Percentiles rank a stretch among this genome's conserved stretches.
Evolutionary conservation across 2,888 invertebrate genomes (phyloP).

Genomic region (Cephus runcator): DNA sequence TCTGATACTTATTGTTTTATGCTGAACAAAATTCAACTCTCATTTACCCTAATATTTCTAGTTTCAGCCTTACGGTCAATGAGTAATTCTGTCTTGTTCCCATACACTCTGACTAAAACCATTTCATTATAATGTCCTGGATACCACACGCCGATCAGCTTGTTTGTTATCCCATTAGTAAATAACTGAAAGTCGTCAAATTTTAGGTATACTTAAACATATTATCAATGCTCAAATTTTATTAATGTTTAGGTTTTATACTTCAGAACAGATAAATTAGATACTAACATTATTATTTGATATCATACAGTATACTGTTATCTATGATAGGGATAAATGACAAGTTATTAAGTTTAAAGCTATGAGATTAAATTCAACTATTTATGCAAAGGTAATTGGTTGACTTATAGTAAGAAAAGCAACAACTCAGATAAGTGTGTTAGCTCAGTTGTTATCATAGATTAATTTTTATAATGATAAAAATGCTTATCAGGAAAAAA

Average conservation of each 20-base stretch:
- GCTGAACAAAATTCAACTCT: background rate
- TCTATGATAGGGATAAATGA: too few species aligned
- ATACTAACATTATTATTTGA: too few species aligned
- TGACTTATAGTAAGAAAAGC: background rate
- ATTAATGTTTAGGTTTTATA: too few species aligned
- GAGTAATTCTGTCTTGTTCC: slow-evolving; percentile 90
- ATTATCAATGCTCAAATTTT: background rate
- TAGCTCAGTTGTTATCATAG: background rate
- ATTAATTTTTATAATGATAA: background rate
- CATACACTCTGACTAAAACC: slow-evolving; percentile 90
- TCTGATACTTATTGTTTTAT: background rate
- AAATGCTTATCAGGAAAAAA: slow-evolving; percentile 12
- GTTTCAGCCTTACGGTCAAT: slow-evolving; percentile 90
- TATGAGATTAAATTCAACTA: too few species aligned
- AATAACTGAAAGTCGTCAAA: slow-evolving; percentile 74
- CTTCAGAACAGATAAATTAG: too few species aligned
- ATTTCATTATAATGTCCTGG: slow-evolving; percentile 71
- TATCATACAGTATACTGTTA: too few species aligned
- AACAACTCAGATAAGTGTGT: background rate
- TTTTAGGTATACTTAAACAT: background rate
- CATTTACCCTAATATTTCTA: slow-evolving; percentile 63
- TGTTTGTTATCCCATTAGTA: slow-evolving; percentile 95
- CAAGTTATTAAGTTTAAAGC: too few species aligned
- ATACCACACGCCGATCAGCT: slow-evolving; percentile 76
- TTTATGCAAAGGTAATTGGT: too few species aligned